Evolutionary conservation across 1,140 invertebrate species (phyloP).

Genomic region (Dreissena rostriformis): DNA sequence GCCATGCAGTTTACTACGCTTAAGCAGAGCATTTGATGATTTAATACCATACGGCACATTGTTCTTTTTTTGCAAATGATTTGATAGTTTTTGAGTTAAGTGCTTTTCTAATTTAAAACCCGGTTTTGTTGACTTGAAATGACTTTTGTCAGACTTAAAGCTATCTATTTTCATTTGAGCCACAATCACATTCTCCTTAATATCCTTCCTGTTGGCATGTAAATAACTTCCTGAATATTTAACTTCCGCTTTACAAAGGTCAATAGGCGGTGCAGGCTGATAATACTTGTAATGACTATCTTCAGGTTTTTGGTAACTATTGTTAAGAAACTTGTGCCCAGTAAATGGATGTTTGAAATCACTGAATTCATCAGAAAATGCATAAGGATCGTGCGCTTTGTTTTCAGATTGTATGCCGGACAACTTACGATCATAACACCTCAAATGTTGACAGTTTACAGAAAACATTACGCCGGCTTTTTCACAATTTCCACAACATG

Average conservation of each 20-base stretch:
- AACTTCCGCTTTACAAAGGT: not conserved
- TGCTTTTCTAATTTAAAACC: slow-evolving; percentile 18
- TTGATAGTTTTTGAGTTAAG: not conserved
- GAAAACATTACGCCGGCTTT: slow-evolving; percentile 56
- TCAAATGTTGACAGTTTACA: slow-evolving; percentile 25
- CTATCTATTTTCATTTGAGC: not conserved
- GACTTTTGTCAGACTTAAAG: slow-evolving; percentile 18
- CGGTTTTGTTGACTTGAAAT: not conserved
- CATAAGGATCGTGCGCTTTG: slow-evolving; percentile 12
- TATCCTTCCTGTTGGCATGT: not conserved
- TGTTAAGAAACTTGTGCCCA: no score
- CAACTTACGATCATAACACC: not conserved
- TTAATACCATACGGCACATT: slow-evolving; percentile 42
- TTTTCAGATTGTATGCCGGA: not conserved
- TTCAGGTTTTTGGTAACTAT: no score
- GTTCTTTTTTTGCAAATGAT: slow-evolving; percentile 1
- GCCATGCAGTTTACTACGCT: slow-evolving; percentile 33
- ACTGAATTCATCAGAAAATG: slow-evolving; percentile 39
- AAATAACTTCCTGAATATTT: not conserved
- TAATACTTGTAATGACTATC: not conserved
- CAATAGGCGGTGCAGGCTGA: not conserved
- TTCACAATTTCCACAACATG: slow-evolving; percentile 58
- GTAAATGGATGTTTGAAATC: not conserved
- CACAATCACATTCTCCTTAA: slow-evolving; percentile 28
- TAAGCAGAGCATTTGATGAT: slow-evolving; percentile 24